Evolutionary conservation across 1,140 invertebrate species (phyloP).

Genomic region (Pseudomyrmex gracilis): DNA sequence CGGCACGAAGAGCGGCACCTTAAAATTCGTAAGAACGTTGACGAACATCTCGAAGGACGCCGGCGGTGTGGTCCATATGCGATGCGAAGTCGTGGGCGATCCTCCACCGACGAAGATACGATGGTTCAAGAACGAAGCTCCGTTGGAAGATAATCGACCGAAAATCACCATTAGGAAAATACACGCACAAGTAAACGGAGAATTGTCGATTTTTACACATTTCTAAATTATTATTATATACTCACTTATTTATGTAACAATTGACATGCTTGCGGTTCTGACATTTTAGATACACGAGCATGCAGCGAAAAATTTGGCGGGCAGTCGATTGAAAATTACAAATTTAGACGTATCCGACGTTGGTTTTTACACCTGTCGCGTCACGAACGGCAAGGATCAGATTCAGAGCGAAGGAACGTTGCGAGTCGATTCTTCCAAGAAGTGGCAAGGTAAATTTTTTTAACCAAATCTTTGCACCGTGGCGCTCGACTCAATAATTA

Average conservation of each 20-base stretch:
- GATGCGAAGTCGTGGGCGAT: conserved; percentile 90
- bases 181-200: conserved; percentile 71
- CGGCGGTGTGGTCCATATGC: conserved; percentile 87
- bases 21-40: conserved; percentile 84
- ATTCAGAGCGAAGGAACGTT: conserved; percentile 88
- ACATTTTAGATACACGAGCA: conserved; percentile 73
- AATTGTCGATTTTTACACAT: background rate
- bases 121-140: conserved; percentile 90
- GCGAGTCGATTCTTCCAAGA: conserved; percentile 84
- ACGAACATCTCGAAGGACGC: conserved; percentile 88
- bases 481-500: background rate
- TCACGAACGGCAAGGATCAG: conserved; percentile 87
- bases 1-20: conserved; percentile 76
- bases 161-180: conserved; percentile 86
- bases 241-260: background rate
- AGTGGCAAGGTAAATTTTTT: conserved; percentile 72
- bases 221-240: background rate
- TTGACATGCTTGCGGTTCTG: background rate
- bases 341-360: conserved; percentile 89
- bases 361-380: conserved; percentile 90
- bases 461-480: background rate
- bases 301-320: conserved; percentile 74
- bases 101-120: conserved; percentile 86
- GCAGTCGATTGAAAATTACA: conserved; percentile 86
- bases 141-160: conserved; percentile 85